Evolutionary conservation across 2,797 vertebrate species (phyloP).

Genomic region (Intellagama lesueurii): DNA sequence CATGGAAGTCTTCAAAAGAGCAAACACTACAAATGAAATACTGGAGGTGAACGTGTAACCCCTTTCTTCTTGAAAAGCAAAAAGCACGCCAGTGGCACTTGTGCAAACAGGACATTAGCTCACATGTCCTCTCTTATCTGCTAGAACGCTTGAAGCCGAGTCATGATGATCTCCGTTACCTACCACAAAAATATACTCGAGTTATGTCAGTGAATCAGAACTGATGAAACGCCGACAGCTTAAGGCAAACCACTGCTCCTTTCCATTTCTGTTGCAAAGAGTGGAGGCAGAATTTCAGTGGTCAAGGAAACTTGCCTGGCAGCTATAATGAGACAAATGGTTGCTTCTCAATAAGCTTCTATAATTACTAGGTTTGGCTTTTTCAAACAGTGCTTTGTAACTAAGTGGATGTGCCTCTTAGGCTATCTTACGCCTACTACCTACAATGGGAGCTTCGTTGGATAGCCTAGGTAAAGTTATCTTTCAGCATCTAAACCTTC

Average conservation of each 20-base stretch:
- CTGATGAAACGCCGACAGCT: neutral
- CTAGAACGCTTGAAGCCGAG: neutral
- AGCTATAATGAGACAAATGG: neutral
- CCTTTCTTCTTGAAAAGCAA: neutral
- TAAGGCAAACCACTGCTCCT: neutral
- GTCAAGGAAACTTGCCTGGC: conserved; percentile 3
- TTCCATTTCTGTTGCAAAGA: neutral
- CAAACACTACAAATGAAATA: neutral
- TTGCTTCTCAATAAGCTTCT: conserved; percentile 9
- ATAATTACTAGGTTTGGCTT: conserved; percentile 1
- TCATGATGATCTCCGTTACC: neutral
- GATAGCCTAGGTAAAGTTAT: conserved; percentile 14
- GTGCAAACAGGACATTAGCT: neutral
- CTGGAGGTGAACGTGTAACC: too few relatives aligned
- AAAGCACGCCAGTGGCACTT: neutral
- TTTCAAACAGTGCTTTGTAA: neutral
- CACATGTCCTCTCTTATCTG: neutral
- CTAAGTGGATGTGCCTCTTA: neutral
- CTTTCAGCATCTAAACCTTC: neutral
- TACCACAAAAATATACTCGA: neutral
- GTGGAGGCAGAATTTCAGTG: neutral
- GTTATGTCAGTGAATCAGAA: neutral
- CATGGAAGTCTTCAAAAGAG: neutral
- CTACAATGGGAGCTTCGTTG: neutral
- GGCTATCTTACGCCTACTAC: conserved; percentile 15